Conservation (phyloP, 2,797 vertebrate species). For the Enteromius paludinosus region DNA sequence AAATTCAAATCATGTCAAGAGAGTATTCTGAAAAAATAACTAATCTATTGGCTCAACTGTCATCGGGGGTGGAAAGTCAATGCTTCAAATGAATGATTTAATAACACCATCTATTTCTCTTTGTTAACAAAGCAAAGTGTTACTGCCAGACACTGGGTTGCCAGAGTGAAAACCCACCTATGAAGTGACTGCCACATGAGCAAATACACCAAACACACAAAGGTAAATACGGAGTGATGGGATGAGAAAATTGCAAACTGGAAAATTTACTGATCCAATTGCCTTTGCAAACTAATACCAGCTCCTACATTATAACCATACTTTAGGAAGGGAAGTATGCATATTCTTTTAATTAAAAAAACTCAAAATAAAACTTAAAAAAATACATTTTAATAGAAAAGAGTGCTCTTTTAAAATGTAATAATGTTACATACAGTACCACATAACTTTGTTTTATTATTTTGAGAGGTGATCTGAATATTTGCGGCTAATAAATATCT, state of each 20-base stretch:
- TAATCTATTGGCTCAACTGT: constrained; percentile 32
- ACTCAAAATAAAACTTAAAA: too few species aligned
- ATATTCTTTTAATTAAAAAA: too few species aligned
- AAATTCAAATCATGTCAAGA: neutral
- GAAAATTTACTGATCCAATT: neutral
- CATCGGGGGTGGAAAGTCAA: constrained; percentile 33
- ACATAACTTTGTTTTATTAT: too few species aligned
- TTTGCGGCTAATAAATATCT: too few species aligned
- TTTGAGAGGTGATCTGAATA: too few species aligned
- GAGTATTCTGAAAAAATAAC: constrained; percentile 37
- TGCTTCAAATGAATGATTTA: constrained; percentile 53
- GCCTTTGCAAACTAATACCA: neutral
- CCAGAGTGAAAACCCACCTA: neutral
- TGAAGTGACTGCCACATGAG: neutral
- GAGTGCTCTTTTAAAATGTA: neutral
- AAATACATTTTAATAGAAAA: too few species aligned
- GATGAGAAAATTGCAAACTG: neutral
- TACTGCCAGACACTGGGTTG: neutral
- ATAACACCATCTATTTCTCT: constrained; percentile 36
- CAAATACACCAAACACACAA: constrained; percentile 10
- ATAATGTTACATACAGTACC: neutral
- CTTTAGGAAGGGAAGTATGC: too few species aligned
- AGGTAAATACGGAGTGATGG: neutral
- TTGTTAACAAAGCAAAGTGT: constrained; percentile 18
- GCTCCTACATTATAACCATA: neutral